phyloP scores from a whole-genome alignment of 2,113 vertebrate species.

The Dendrocopos noguchii region DNA sequence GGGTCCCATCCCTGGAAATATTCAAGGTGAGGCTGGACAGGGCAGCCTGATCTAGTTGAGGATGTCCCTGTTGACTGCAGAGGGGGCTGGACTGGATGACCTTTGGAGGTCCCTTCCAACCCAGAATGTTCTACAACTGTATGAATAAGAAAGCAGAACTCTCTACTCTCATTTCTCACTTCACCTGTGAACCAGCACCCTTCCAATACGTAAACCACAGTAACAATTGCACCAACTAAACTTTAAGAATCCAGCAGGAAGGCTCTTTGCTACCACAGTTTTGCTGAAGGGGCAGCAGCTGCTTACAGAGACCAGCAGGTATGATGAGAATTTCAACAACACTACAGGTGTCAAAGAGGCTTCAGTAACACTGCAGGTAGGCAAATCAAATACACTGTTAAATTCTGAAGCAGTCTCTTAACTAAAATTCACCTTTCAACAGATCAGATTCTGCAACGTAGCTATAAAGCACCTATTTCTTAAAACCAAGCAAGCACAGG shows the following conservation, averaged over 20 bases:
- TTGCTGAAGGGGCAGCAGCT: neutral
- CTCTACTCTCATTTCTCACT: neutral
- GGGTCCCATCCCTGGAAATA: no score
- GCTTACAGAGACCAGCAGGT: neutral
- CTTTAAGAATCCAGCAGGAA: neutral
- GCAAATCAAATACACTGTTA: neutral
- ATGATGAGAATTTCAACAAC: neutral
- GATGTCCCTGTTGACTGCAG: no score
- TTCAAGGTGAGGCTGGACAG: no score
- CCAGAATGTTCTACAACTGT: no score
- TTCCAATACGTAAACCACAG: neutral
- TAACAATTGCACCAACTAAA: neutral
- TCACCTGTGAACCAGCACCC: neutral
- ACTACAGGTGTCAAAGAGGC: neutral
- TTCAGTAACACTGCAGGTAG: neutral
- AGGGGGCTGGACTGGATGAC: no score
- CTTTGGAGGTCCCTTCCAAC: no score
- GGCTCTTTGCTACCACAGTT: neutral
- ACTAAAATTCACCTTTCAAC: neutral
- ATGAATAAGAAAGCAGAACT: neutral
- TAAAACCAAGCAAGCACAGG: neutral
- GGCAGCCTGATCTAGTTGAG: no score
- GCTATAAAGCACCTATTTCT: neutral
- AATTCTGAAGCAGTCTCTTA: neutral
- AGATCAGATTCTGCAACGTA: neutral